These are phyloP conservation scores for Drosophila fulvimacula DNA, from an alignment of 2,888 invertebrate species.

Conservation along the genomic window DNA sequence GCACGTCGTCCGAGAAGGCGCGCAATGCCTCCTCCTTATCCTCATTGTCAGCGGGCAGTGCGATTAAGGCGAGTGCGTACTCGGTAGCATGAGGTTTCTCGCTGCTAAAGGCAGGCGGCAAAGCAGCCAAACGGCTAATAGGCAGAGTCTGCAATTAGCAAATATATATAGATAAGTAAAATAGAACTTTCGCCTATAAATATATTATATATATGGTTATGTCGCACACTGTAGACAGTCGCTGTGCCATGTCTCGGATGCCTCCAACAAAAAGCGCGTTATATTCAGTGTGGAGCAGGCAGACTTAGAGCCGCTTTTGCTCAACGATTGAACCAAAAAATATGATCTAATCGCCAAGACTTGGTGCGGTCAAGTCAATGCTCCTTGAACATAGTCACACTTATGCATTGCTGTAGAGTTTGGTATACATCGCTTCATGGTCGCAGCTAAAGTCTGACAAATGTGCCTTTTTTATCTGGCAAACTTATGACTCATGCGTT, in stretches of 20 bases:
- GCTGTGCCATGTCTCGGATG: constrained; percentile 53
- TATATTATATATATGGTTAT: constrained; percentile 30
- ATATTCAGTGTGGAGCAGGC: constrained; percentile 7
- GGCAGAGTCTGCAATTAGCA: constrained; percentile 86
- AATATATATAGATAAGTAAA: constrained; percentile 5
- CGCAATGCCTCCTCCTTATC: constrained; percentile 91
- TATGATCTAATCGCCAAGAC: constrained; percentile 63
- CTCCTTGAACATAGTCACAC: constrained; percentile 27
- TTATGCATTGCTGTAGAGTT: constrained; percentile 66
- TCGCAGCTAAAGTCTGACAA: constrained; percentile 55
- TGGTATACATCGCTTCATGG: constrained; percentile 64
- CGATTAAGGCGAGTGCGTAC: constrained; percentile 93
- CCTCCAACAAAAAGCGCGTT: constrained; percentile 67
- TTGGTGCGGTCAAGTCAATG: constrained; percentile 21
- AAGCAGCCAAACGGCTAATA: constrained; percentile 90
- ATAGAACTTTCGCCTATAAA: background rate
- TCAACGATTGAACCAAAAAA: constrained; percentile 70
- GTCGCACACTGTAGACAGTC: constrained; percentile 61
- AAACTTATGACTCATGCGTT: constrained; percentile 85
- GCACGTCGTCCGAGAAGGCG: constrained; percentile 87
- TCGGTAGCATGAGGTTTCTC: constrained; percentile 94
- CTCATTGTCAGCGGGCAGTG: constrained; percentile 94
- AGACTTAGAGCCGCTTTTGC: constrained; percentile 32
- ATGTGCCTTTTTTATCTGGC: constrained; percentile 81
- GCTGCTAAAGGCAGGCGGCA: constrained; percentile 91